phyloP scores from a whole-genome alignment of 2,797 vertebrate species.

The Emydoidea blandingii region DNA sequence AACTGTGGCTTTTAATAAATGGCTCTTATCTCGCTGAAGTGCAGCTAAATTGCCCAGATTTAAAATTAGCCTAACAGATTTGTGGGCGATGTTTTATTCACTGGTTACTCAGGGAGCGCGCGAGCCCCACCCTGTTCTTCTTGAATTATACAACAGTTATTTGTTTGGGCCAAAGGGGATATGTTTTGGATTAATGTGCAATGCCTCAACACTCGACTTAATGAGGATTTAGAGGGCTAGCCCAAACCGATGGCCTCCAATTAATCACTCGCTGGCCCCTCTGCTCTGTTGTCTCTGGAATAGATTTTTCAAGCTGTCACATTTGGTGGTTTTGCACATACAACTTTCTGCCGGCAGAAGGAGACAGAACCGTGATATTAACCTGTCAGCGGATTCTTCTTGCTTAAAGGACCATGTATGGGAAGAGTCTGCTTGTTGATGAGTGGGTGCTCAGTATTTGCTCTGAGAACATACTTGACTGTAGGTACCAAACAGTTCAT shows the following conservation, averaged over 20 bases:
- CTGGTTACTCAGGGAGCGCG: slow-evolving; percentile 69
- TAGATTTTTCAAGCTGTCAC: neutral
- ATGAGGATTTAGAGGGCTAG: slow-evolving; percentile 82
- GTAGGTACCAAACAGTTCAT: neutral
- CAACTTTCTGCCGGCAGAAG: neutral
- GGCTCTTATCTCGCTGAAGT: slow-evolving; percentile 82
- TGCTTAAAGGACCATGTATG: neutral
- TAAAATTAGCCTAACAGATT: slow-evolving; percentile 86
- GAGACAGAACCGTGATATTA: neutral
- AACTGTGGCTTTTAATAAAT: slow-evolving; percentile 87
- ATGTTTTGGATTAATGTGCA: slow-evolving; percentile 82
- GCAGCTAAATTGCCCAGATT: slow-evolving; percentile 85
- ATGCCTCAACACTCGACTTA: slow-evolving; percentile 80
- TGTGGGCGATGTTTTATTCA: slow-evolving; percentile 81
- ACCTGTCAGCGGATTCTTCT: neutral
- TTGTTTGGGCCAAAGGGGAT: slow-evolving; percentile 83
- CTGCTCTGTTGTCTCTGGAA: slow-evolving; percentile 21
- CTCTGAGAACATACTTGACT: accelerated
- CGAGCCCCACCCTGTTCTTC: slow-evolving; percentile 71
- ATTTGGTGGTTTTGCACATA: neutral
- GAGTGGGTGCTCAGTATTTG: neutral
- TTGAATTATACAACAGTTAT: slow-evolving; percentile 82
- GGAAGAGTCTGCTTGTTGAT: accelerated
- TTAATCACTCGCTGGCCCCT: slow-evolving; percentile 77
- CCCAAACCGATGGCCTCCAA: slow-evolving; percentile 76